Percentiles rank a stretch among this genome's conserved stretches.
These are phyloP conservation scores for Artibeus jamaicensis DNA, from an alignment of 2,797 vertebrate genomes.

Conservation along the genomic window DNA sequence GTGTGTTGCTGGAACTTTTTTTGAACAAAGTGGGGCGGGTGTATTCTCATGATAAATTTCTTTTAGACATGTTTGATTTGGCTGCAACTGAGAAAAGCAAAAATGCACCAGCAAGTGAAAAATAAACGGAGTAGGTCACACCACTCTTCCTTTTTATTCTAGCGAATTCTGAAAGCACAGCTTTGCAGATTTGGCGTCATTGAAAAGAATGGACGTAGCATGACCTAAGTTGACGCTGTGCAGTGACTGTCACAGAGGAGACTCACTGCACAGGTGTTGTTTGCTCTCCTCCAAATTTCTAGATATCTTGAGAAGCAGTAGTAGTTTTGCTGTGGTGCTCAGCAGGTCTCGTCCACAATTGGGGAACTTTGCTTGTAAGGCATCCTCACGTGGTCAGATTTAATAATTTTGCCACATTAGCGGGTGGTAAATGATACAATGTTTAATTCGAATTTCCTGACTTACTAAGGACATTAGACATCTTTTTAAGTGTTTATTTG, in stretches of 20 bases:
- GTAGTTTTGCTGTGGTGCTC: not conserved
- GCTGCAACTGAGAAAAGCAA: not conserved
- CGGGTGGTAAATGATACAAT: not conserved
- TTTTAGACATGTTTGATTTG: slow-evolving; percentile 58
- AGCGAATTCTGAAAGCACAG: not conserved
- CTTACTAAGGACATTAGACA: not conserved
- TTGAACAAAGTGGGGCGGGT: not conserved
- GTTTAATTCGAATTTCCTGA: not conserved
- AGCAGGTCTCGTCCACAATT: fast-evolving
- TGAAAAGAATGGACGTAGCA: fast-evolving
- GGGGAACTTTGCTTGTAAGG: not conserved
- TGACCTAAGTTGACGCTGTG: fast-evolving
- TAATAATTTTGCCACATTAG: not conserved
- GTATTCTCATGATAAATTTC: not conserved
- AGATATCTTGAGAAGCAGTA: not conserved
- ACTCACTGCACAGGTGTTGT: not conserved
- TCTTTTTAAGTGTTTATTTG: not conserved
- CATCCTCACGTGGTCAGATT: no score
- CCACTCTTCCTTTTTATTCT: not conserved
- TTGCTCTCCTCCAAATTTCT: not conserved
- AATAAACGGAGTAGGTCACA: not conserved
- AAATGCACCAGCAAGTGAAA: not conserved
- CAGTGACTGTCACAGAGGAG: not conserved
- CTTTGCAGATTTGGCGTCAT: not conserved
- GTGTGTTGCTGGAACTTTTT: slow-evolving; percentile 32